Conservation (phyloP, 2,113 vertebrate genomes). For the Promerops cafer region DNA sequence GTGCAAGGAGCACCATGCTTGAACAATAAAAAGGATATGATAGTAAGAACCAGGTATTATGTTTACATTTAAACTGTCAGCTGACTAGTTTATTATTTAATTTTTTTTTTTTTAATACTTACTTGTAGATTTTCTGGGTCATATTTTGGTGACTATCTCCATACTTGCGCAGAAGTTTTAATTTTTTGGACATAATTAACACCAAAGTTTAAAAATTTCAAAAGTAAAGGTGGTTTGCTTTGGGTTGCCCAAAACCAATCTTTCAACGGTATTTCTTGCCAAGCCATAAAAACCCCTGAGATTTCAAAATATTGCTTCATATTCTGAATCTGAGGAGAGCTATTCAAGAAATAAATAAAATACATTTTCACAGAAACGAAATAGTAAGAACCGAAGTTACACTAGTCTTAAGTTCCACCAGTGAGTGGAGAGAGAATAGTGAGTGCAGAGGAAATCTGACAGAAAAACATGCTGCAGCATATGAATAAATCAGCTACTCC, state of each 20-base stretch:
- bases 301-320: neutral
- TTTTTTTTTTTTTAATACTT: no score
- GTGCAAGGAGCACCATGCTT: neutral
- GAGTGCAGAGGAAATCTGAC: neutral
- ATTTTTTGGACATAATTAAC: neutral
- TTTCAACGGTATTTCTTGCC: neutral
- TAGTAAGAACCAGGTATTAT: rapidly evolving
- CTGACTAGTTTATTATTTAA: neutral
- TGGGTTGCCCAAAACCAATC: neutral
- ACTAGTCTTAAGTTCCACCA: neutral
- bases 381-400: neutral
- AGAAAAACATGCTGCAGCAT: neutral
- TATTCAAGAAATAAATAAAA: neutral
- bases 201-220: neutral
- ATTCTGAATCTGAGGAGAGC: neutral
- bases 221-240: neutral
- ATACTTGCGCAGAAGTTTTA: neutral
- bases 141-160: neutral
- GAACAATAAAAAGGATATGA: neutral
- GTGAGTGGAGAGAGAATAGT: no score
- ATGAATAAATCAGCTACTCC: neutral
- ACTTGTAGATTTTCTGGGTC: neutral
- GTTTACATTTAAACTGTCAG: neutral
- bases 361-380: neutral
- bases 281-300: rapidly evolving